A percentile compares a stretch with the other conserved stretches of the same genome.
These are phyloP conservation scores for Athetis lepigone DNA, from an alignment of 2,888 invertebrate genomes.

Conservation along the genomic window DNA sequence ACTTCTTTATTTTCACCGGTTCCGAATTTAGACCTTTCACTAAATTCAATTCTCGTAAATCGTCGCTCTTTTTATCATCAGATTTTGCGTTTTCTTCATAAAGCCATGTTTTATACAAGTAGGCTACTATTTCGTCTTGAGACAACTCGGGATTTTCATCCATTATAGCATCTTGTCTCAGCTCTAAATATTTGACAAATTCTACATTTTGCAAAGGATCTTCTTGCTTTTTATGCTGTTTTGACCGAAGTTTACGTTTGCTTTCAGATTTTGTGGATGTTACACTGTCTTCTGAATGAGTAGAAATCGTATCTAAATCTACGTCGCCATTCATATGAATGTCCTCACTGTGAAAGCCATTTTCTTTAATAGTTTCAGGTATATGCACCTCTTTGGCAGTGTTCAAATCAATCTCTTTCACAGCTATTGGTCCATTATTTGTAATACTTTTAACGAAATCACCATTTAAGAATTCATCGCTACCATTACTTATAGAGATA, in stretches of 20 bases:
- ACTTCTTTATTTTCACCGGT: constrained; percentile 36
- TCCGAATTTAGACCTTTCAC: constrained; percentile 70
- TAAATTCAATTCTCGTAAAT: constrained; percentile 69
- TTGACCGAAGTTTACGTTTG: constrained; percentile 68
- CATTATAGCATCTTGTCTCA: constrained; percentile 84
- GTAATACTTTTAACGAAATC: constrained; percentile 33
- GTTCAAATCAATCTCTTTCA: constrained; percentile 56
- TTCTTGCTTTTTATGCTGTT: constrained; percentile 48
- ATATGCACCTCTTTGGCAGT: constrained; percentile 54
- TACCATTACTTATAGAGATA: constrained; percentile 11
- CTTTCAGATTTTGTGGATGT: constrained; percentile 52
- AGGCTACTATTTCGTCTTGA: constrained; percentile 81
- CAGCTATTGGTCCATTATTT: constrained; percentile 36
- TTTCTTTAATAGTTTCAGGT: constrained; percentile 32
- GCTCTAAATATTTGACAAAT: constrained; percentile 86
- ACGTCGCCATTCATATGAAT: constrained; percentile 52
- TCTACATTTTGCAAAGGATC: constrained; percentile 74
- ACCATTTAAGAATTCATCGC: constrained; percentile 34
- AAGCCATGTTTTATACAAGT: constrained; percentile 87
- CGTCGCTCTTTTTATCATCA: constrained; percentile 73
- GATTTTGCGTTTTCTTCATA: constrained; percentile 81
- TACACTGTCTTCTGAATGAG: constrained; percentile 66
- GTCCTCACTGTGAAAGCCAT: constrained; percentile 43
- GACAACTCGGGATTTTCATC: constrained; percentile 87
- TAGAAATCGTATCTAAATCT: constrained; percentile 61